These are phyloP conservation scores for Dendropsophus ebraccatus DNA, from an alignment of 2,113 vertebrate species.

Conservation along the genomic window DNA sequence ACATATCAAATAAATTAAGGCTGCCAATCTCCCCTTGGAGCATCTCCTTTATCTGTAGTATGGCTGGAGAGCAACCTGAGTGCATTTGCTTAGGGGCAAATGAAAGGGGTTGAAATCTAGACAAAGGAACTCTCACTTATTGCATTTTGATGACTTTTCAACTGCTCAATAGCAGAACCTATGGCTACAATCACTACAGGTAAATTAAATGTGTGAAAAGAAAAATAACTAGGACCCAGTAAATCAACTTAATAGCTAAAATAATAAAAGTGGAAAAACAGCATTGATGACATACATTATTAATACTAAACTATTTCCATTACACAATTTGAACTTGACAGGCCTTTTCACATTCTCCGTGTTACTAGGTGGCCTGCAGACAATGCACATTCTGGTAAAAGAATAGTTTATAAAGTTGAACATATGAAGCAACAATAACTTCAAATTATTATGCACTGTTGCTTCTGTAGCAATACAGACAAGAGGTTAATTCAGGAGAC, in stretches of 20 bases:
- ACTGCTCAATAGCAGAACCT: slow-evolving; percentile 3
- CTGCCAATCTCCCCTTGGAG: slow-evolving; percentile 91
- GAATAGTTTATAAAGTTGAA: background rate
- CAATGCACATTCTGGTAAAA: background rate
- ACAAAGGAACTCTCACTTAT: slow-evolving; percentile 63
- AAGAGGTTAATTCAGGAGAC: background rate
- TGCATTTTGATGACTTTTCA: slow-evolving; percentile 34
- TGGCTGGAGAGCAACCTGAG: slow-evolving; percentile 69
- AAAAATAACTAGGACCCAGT: background rate
- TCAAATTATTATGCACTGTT: background rate
- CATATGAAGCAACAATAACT: background rate
- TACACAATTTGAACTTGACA: slow-evolving; percentile 5
- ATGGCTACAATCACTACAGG: slow-evolving; percentile 24
- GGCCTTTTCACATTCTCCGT: background rate
- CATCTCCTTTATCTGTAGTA: slow-evolving; percentile 84
- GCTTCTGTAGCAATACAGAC: background rate
- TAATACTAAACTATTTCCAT: slow-evolving; percentile 15
- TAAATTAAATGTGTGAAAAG: background rate
- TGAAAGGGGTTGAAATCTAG: slow-evolving; percentile 68
- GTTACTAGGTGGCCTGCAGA: background rate
- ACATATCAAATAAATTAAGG: slow-evolving; percentile 98
- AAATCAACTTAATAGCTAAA: slow-evolving; percentile 25
- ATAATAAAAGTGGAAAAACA: background rate
- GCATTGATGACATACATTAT: slow-evolving; percentile 17
- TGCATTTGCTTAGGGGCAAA: slow-evolving; percentile 72